Evolutionary conservation across 2,113 vertebrate species (phyloP), one percentile per base, ranked within the genome.

Genomic region (Eupsittula cactorum): DNA sequence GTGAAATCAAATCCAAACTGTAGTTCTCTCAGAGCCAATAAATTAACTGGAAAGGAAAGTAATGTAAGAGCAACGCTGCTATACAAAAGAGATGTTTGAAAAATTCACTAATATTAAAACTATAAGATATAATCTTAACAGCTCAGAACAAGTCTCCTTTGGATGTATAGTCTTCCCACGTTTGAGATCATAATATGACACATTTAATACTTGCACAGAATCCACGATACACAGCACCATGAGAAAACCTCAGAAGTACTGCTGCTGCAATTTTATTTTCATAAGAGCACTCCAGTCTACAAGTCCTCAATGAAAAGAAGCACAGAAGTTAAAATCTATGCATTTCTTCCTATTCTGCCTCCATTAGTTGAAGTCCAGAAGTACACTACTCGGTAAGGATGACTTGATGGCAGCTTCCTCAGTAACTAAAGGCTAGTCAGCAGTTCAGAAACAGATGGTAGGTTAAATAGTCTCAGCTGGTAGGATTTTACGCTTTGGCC

Each of bases 401-500:
- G 95, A 94, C 24, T 14, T 83, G 52, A 77, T 74, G 63, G 73
- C 78, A 91, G 80, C 42, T 88, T 92, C 60, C 62, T 76, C 4
- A 1, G 44, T 95, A 97, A 95, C 93, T 65, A 46, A 63, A 86
- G 86, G 92, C 76, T 91, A 59, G 57, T 23, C 6, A 7, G 57
- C 75, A 50, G 53, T 52, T 94, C 17, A 8, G 73, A 93, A 95
- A 86, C 92, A 97, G 94, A 95, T 96, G 90, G 89, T 27, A 91
- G 90, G 93, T 96, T 96, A 97, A 96, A 96, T 5, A 90, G 90
- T 77, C 93, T 96, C 96, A 96, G 95, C 94, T 96, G 96, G 92
- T 64, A 94, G 62, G 62, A 91, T 28, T 83, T 95, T 89, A 73
- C 89, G 76, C 62, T 91, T 90, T 86, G 60, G 82, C 85, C 71